A percentile compares a stretch with the other conserved stretches of the same genome.
Conservation (phyloP, 2,113 vertebrate genomes). For the Seriola rivoliana region DNA sequence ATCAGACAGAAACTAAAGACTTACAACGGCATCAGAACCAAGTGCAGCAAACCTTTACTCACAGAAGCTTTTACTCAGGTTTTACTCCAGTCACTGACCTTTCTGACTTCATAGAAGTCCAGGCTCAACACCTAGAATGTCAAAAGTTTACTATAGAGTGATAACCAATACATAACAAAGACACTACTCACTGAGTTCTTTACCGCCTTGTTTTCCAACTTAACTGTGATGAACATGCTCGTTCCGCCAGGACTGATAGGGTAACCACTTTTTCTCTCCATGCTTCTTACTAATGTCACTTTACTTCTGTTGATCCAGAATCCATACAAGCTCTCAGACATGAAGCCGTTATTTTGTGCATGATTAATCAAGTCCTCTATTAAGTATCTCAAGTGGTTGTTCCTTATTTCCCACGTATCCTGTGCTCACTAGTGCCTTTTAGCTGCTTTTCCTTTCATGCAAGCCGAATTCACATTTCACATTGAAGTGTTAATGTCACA, state of each 20-base stretch:
- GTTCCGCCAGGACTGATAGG: not conserved
- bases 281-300: not conserved
- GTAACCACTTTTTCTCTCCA: not conserved
- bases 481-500: not conserved
- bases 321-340: slow-evolving; percentile 3
- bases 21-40: not conserved
- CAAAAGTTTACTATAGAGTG: not conserved
- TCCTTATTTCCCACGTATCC: not conserved
- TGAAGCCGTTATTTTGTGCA: not conserved
- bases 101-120: not conserved
- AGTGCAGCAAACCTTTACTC: not conserved
- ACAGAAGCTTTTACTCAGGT: not conserved
- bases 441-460: not conserved
- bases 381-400: not conserved
- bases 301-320: slow-evolving; percentile 15
- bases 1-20: not conserved
- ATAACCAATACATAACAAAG: not conserved
- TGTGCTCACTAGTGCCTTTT: not conserved
- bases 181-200: not conserved
- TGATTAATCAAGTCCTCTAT: not conserved
- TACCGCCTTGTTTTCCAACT: not conserved
- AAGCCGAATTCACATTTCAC: not conserved
- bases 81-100: not conserved
- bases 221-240: not conserved
- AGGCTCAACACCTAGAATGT: not conserved